Evolutionary conservation across 1,140 invertebrate species (phyloP), one percentile per base, ranked within the genome.

Genomic region (Trinorchestia longiramus): DNA sequence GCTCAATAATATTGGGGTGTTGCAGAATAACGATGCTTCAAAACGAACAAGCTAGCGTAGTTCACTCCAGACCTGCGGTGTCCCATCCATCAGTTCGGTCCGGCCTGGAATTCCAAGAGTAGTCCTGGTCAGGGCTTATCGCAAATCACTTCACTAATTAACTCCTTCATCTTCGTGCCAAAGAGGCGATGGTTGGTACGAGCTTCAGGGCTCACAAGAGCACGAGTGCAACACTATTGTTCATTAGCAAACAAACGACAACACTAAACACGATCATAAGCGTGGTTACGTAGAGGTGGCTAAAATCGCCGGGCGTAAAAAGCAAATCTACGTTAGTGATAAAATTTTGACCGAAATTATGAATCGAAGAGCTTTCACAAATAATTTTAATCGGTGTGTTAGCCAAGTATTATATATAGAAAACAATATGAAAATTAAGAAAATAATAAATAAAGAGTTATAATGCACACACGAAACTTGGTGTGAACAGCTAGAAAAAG

Each of bases 121-220:
- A 94, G 92, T 94, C 92, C 44, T 94, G 92, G 92, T 94, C 92
- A 94, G 92, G 40, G 92, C 92, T 94, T 94, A 94, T 94, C 92
- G 92, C 92, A 94, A 94, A 94, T 94, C 92, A 94, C 92, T 94
- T 94, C 92, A 94, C 92, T 94, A 94, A 94, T 94, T 94, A 94
- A 94, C 92, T 94, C 92, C 92, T 94, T 94, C 43, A 94, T 94
- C 92, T 94, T 94, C 92, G 44, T 94, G 92, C 43, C 92, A 94
- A 94, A 94, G 92, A 94, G 43, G 44, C 43, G 44, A 94, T 94
- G 92, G 92, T 40, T n/a, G 92, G 92, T 47, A 42, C 43, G 44
- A 94, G 92, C 92, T 94, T 45, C 43, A 91, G 92, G 92, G 92
- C 92, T 47, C 92, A 47, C 23, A 11, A 43, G 43, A 43, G 92